phyloP scores from a whole-genome alignment of 2,113 vertebrate species.

The Rostratula benghalensis region DNA sequence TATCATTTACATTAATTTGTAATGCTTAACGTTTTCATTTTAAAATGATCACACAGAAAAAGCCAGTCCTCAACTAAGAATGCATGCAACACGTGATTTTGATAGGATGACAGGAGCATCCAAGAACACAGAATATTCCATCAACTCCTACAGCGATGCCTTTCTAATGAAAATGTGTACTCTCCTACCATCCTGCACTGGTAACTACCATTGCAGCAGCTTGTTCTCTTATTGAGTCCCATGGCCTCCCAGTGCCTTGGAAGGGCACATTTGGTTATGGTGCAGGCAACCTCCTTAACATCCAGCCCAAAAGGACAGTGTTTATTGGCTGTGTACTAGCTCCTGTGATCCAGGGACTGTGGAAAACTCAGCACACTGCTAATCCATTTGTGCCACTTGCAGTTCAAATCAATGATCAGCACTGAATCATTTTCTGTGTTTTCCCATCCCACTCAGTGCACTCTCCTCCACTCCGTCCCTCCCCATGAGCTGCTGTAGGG shows the following conservation, averaged over 20 bases:
- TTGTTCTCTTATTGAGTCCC: not conserved
- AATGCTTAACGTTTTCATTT: not conserved
- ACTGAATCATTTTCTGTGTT: not conserved
- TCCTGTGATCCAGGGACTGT: not conserved
- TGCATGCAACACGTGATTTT: not conserved
- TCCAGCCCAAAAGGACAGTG: rapidly evolving
- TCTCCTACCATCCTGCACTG: not conserved
- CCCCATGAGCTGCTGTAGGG: not conserved
- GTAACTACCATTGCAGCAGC: not conserved
- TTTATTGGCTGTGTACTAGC: not conserved
- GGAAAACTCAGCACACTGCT: not conserved
- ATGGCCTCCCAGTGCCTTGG: not conserved
- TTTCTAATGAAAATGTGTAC: not conserved
- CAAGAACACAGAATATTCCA: not conserved
- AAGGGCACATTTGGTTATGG: not conserved
- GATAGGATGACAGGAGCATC: not conserved
- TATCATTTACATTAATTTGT: not conserved
- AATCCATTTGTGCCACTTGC: not conserved
- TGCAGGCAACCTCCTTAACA: not conserved
- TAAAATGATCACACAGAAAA: not conserved
- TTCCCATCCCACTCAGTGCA: not conserved
- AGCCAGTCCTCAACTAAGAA: not conserved
- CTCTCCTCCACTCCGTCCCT: not conserved
- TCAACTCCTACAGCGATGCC: rapidly evolving
- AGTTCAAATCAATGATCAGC: not conserved